Evolutionary conservation across 2,797 vertebrate genomes (phyloP).

Genomic region (Molossus molossus): DNA sequence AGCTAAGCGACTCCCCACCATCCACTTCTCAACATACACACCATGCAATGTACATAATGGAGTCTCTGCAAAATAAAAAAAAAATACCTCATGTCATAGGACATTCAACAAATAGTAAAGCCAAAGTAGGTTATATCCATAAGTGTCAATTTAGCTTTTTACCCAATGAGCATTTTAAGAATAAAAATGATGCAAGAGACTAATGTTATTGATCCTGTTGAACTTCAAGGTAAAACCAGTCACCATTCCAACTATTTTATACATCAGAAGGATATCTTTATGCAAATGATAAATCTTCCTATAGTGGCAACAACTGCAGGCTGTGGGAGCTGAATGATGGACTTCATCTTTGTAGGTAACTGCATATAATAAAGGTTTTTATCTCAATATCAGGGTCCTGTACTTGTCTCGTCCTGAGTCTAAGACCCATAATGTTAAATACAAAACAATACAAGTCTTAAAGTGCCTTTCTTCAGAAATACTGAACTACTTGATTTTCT

Average conservation of each 20-base stretch:
- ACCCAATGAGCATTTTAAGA: too few relatives aligned
- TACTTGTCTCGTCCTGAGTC: neutral
- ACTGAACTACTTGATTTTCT: neutral
- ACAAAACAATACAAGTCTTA: neutral
- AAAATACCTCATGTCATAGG: neutral
- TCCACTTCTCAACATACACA: neutral
- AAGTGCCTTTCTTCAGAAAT: neutral
- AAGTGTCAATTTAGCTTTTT: neutral
- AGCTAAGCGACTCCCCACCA: neutral
- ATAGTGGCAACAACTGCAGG: neutral
- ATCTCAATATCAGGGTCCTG: neutral
- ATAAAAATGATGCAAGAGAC: neutral
- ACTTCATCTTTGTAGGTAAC: neutral
- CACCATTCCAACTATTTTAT: neutral
- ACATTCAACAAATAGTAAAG: neutral
- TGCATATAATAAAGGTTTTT: neutral
- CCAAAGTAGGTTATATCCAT: neutral
- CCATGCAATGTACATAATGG: fast-evolving
- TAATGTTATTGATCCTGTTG: neutral
- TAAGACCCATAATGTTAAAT: neutral
- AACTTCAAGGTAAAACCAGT: neutral
- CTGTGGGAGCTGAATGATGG: neutral
- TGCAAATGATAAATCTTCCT: neutral
- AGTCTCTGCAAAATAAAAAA: neutral
- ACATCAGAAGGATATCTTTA: neutral